A percentile compares a stretch with the other conserved stretches of the same genome.
Evolutionary conservation across 2,797 vertebrate species (phyloP).

Genomic region (Merluccius polli): DNA sequence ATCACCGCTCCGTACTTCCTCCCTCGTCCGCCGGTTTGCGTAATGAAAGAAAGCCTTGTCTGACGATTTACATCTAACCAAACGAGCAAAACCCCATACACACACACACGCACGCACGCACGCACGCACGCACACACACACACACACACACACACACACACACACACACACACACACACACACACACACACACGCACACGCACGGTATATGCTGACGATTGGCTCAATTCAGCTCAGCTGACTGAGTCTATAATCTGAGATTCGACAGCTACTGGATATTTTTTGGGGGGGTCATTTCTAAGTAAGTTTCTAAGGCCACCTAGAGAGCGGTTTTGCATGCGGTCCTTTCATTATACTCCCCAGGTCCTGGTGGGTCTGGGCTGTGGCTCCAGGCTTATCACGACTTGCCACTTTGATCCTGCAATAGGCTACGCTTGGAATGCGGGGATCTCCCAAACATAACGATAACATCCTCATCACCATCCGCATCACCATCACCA

Average conservation of each 20-base stretch:
- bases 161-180: too few species aligned
- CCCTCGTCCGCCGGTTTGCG: conserved; percentile 15
- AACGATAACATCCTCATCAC: background rate
- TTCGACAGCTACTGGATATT: background rate
- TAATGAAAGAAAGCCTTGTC: background rate
- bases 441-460: conserved; percentile 37
- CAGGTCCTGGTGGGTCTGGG: background rate
- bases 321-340: too few species aligned
- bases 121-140: too few species aligned
- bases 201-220: background rate
- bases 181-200: too few species aligned
- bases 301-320: too few species aligned
- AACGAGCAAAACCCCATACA: background rate
- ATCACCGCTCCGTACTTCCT: conserved; percentile 38
- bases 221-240: background rate
- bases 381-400: background rate
- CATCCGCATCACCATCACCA: background rate
- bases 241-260: background rate
- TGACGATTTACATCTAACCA: background rate
- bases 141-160: too few species aligned
- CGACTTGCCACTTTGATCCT: conserved; percentile 15
- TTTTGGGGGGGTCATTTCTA: too few species aligned
- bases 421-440: background rate
- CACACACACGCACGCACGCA: too few species aligned
- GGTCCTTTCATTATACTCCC: background rate